Percentiles rank a stretch among this genome's conserved stretches.
phyloP scores from a whole-genome alignment of 2,888 invertebrate genomes.

The Theretra japonica region DNA sequence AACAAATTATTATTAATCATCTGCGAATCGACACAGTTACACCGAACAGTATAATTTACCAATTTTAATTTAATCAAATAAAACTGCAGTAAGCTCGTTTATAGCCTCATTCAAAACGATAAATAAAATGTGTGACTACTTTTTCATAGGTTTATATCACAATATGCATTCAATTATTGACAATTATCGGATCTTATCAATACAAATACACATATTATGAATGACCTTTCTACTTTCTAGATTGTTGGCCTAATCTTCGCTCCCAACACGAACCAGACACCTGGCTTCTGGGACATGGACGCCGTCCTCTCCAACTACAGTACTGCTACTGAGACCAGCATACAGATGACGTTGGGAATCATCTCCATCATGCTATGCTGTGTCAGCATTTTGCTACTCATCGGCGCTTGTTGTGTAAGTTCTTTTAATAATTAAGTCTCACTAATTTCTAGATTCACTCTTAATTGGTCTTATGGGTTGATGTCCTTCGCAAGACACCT shows the following conservation, averaged over 20 bases:
- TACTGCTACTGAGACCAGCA: constrained; percentile 49
- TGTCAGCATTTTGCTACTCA: constrained; percentile 57
- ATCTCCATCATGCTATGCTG: constrained; percentile 61
- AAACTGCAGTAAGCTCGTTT: too few species aligned
- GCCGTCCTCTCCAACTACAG: constrained; percentile 59
- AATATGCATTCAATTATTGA: background rate
- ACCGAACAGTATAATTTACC: too few species aligned
- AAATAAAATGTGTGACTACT: too few species aligned
- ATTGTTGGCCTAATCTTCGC: constrained; percentile 62
- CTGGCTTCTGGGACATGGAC: constrained; percentile 64
- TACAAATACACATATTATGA: too few species aligned
- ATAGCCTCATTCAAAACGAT: too few species aligned
- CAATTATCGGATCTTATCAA: background rate
- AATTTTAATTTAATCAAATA: too few species aligned
- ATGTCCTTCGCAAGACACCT: too few species aligned
- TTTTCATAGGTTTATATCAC: too few species aligned
- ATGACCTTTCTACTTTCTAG: constrained; percentile 46
- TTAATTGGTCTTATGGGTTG: too few species aligned
- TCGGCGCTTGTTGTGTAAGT: constrained; percentile 68
- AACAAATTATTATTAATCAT: too few species aligned
- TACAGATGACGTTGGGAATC: constrained; percentile 60
- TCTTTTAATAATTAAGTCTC: background rate
- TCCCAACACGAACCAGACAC: constrained; percentile 63
- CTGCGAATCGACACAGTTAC: too few species aligned
- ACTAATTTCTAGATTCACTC: too few species aligned